Evolutionary conservation across 1,140 invertebrate genomes (phyloP).

Genomic region (Penaeus japonicus): DNA sequence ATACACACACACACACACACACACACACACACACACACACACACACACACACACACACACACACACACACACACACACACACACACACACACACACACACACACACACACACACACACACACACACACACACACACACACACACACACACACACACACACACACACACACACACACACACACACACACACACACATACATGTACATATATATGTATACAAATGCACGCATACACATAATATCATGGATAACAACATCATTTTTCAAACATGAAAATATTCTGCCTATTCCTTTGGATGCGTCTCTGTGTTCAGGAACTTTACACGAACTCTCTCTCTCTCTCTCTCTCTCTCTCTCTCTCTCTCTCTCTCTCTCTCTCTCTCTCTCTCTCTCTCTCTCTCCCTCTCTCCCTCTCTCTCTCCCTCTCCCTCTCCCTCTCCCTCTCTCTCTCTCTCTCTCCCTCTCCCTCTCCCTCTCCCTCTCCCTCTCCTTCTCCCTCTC

Average conservation of each 20-base stretch:
- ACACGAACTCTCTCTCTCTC: background rate
- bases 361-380: constrained; percentile 22
- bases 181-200: constrained; percentile 18
- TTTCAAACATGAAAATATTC: background rate
- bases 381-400: background rate
- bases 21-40: too few species aligned
- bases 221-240: background rate
- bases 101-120: too few species aligned
- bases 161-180: background rate
- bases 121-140: too few species aligned
- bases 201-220: background rate
- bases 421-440: background rate
- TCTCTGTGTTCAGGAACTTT: too few species aligned
- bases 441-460: background rate
- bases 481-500: background rate
- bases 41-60: too few species aligned
- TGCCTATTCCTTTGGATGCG: background rate
- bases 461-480: background rate
- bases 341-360: constrained; percentile 30
- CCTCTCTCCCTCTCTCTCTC: background rate
- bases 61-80: too few species aligned
- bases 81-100: too few species aligned
- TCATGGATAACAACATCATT: background rate
- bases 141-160: background rate
- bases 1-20: too few species aligned